phyloP scores from a whole-genome alignment of 2,888 invertebrate species.

The Lydus trimaculatus region DNA sequence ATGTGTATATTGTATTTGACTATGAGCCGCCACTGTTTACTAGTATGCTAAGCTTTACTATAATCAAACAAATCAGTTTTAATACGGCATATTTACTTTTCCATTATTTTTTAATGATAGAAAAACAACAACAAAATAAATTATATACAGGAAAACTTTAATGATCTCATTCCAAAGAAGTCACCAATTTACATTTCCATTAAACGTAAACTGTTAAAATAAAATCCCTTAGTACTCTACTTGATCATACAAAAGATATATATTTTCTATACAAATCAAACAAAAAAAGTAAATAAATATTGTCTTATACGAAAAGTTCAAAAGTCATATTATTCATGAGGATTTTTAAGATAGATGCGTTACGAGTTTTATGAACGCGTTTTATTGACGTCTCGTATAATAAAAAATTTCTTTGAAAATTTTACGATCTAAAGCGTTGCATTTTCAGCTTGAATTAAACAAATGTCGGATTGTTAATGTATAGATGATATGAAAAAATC shows the following conservation, averaged over 20 bases:
- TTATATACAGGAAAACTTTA: constrained; percentile 11
- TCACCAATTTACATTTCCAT: constrained; percentile 16
- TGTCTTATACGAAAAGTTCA: constrained; percentile 25
- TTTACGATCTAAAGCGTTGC: constrained; percentile 36
- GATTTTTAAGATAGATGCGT: constrained; percentile 32
- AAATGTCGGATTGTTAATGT: constrained; percentile 37
- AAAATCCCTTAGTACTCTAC: neutral
- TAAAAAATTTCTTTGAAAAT: constrained; percentile 35
- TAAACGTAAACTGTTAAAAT: neutral
- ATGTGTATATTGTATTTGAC: no score
- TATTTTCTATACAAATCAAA: neutral
- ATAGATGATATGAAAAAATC: constrained; percentile 31
- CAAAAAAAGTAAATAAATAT: neutral
- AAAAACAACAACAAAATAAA: neutral
- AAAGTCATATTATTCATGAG: constrained; percentile 39
- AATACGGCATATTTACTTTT: neutral
- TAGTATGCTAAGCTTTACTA: neutral
- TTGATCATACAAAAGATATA: neutral
- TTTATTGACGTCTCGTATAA: constrained; percentile 36
- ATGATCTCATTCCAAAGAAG: constrained; percentile 21
- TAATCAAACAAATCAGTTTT: neutral
- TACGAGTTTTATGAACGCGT: constrained; percentile 36
- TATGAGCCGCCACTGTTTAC: no score
- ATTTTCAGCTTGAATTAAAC: constrained; percentile 39
- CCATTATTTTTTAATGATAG: neutral